phyloP scores from a whole-genome alignment of 92 coral and sea anemone genomes.

The Epizoanthus stellaris region DNA sequence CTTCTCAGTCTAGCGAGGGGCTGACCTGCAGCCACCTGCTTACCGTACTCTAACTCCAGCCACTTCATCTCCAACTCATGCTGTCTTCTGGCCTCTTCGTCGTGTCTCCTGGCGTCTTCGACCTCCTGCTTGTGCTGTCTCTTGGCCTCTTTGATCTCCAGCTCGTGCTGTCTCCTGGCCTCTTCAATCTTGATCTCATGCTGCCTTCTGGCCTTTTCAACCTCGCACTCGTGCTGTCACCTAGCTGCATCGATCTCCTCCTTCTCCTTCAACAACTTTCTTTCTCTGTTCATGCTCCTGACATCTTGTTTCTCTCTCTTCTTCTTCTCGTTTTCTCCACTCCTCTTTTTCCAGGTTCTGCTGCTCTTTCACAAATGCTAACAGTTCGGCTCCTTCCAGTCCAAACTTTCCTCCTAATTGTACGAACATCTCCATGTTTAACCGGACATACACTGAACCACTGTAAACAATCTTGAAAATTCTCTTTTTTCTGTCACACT shows the following conservation, averaged over 20 bases:
- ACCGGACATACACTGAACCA: too few relatives aligned
- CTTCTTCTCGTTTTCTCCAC: neutral
- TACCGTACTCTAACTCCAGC: neutral
- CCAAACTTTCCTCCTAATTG: conserved; percentile 2
- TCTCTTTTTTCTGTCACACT: too few relatives aligned
- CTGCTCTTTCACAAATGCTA: conserved; percentile 3
- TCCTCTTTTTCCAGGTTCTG: neutral
- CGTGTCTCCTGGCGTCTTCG: too few relatives aligned
- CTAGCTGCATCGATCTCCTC: neutral
- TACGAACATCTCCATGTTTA: neutral
- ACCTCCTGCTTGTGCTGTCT: neutral
- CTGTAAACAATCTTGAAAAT: too few relatives aligned
- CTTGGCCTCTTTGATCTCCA: neutral
- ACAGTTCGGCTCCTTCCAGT: conserved; percentile 20
- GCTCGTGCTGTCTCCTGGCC: too few relatives aligned
- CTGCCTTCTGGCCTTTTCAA: neutral
- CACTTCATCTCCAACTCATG: conserved; percentile 1
- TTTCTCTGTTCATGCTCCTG: conserved; percentile 6
- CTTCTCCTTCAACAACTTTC: neutral
- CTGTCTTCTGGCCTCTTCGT: too few relatives aligned
- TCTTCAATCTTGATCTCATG: too few relatives aligned
- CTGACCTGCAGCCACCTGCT: neutral
- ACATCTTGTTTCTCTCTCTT: neutral
- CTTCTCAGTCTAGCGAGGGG: conserved; percentile 15
- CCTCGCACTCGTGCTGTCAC: neutral